phyloP scores from a whole-genome alignment of 1,140 invertebrate species.

The Wasmannia auropunctata region DNA sequence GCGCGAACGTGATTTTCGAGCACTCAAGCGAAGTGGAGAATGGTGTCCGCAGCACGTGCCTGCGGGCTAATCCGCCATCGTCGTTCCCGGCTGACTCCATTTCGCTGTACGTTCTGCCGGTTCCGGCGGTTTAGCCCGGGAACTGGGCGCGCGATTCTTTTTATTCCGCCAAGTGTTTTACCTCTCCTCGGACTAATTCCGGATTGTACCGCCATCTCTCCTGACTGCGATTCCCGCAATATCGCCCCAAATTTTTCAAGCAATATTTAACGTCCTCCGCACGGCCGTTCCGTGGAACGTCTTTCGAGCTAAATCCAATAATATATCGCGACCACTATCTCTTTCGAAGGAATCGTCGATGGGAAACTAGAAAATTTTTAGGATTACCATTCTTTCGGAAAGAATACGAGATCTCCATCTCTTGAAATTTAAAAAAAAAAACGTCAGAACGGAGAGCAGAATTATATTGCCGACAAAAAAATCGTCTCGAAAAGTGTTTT shows the following conservation, averaged over 20 bases:
- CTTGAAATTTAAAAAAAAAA: not conserved
- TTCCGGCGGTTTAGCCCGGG: conserved; percentile 49
- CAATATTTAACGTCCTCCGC: not conserved
- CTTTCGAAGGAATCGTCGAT: not conserved
- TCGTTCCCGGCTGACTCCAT: conserved; percentile 74
- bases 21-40: conserved; percentile 82
- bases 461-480: not conserved
- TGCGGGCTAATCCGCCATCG: conserved; percentile 79
- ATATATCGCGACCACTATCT: not conserved
- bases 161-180: conserved; percentile 53
- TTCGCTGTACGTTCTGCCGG: conserved; percentile 65
- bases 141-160: conserved; percentile 44
- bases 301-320: not conserved
- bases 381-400: not conserved
- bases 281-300: not conserved
- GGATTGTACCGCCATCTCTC: not conserved
- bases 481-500: not conserved
- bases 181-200: conserved; percentile 41
- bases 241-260: conserved; percentile 26
- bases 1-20: conserved; percentile 80
- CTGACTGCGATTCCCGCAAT: conserved; percentile 1
- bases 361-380: not conserved
- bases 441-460: not conserved
- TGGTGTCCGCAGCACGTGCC: conserved; percentile 81
- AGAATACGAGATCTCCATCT: not conserved